Conservation (phyloP, 2,797 vertebrate species). For the Gallinago solitaria region DNA sequence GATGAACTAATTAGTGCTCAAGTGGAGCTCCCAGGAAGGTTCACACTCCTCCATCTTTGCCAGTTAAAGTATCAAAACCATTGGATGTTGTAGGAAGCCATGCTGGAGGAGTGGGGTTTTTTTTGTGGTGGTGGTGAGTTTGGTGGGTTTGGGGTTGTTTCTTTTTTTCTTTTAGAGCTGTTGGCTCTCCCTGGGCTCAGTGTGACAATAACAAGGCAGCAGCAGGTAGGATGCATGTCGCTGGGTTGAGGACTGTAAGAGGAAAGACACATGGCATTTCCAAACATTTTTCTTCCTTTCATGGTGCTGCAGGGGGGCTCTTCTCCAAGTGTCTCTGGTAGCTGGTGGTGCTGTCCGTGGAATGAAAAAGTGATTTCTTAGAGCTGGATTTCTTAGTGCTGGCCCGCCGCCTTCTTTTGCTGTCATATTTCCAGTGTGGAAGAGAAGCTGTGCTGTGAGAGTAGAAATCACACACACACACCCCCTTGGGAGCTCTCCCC, state of each 20-base stretch:
- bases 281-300: neutral
- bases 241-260: no score
- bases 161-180: neutral
- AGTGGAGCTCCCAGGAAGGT: neutral
- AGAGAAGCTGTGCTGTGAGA: neutral
- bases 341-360: neutral
- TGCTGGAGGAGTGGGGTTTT: neutral
- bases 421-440: neutral
- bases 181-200: neutral
- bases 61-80: neutral
- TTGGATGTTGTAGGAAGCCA: neutral
- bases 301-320: neutral
- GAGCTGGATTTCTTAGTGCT: neutral
- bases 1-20: neutral
- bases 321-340: neutral
- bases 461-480: neutral
- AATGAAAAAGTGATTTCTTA: neutral
- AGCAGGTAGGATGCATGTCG: neutral
- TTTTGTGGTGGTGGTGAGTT: neutral
- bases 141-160: neutral
- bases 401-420: neutral
- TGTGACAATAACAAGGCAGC: neutral
- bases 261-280: neutral
- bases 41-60: neutral
- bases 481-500: neutral